Percentiles rank a stretch among this genome's conserved stretches.
These are phyloP conservation scores for Melanitta fusca DNA, from an alignment of 2,797 vertebrate genomes.

Conservation along the genomic window DNA sequence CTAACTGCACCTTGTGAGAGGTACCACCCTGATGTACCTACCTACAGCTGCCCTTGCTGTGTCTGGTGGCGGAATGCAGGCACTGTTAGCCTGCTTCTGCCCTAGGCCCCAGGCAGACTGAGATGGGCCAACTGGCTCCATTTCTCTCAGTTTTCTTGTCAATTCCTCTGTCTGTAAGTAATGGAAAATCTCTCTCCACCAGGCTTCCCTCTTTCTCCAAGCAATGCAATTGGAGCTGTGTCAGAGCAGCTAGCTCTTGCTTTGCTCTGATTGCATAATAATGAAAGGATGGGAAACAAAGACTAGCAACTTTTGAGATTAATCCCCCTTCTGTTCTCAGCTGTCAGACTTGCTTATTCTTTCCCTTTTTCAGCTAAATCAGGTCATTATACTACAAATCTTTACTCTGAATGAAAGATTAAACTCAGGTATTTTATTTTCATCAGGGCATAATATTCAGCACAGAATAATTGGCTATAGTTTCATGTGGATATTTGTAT, in stretches of 20 bases:
- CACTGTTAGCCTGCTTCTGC: conserved; percentile 61
- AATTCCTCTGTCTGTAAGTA: conserved; percentile 74
- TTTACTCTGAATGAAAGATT: conserved; percentile 80
- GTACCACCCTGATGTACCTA: background rate
- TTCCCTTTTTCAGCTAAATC: conserved; percentile 78
- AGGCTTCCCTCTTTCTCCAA: conserved; percentile 34
- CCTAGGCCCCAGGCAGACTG: conserved; percentile 44
- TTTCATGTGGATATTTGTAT: conserved; percentile 73
- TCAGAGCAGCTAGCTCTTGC: conserved; percentile 73
- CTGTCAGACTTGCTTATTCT: conserved; percentile 79
- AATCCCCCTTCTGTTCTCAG: conserved; percentile 81
- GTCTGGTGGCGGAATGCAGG: conserved; percentile 45
- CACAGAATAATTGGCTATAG: conserved; percentile 72
- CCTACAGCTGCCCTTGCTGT: conserved; percentile 44
- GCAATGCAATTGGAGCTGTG: conserved; percentile 80
- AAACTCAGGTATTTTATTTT: conserved; percentile 76
- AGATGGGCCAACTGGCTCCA: conserved; percentile 45
- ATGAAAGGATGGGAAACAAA: conserved; percentile 81
- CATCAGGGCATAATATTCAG: conserved; percentile 65
- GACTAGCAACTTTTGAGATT: conserved; percentile 78
- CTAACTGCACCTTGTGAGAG: conserved; percentile 27
- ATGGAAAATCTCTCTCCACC: conserved; percentile 76
- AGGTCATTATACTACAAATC: conserved; percentile 81
- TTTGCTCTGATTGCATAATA: conserved; percentile 72
- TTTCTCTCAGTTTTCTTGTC: conserved; percentile 62